A percentile compares a stretch with the other conserved stretches of the same genome.
Conservation (phyloP, 2,888 invertebrate species). For the Pyrgus malvae region DNA sequence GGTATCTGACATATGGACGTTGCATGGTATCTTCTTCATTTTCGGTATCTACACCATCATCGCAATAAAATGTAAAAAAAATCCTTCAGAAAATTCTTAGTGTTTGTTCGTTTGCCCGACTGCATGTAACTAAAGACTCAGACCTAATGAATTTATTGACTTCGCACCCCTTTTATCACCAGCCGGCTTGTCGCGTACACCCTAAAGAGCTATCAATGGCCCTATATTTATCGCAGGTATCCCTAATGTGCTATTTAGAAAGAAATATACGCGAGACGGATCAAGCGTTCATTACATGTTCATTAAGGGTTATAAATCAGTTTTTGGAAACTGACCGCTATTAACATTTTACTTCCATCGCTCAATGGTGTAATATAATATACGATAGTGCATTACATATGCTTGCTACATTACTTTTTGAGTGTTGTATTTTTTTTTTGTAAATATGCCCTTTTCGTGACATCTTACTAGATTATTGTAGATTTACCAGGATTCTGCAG, state of each 20-base stretch:
- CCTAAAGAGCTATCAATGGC: slow-evolving; percentile 26
- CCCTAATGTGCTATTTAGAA: slow-evolving; percentile 39
- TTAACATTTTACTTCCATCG: slow-evolving; percentile 16
- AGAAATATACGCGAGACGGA: slow-evolving; percentile 41
- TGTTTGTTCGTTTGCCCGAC: too few species aligned
- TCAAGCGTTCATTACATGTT: slow-evolving; percentile 49
- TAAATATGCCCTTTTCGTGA: too few species aligned
- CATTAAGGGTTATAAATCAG: slow-evolving; percentile 47
- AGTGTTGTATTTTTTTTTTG: too few species aligned
- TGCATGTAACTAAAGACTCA: too few species aligned
- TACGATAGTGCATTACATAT: not conserved
- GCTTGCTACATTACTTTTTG: not conserved
- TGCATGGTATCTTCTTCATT: too few species aligned
- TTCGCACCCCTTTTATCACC: slow-evolving; percentile 11
- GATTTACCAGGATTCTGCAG: too few species aligned
- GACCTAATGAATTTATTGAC: slow-evolving; percentile 1
- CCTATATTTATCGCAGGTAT: slow-evolving; percentile 41
- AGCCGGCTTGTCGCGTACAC: slow-evolving; percentile 7
- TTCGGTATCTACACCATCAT: too few species aligned
- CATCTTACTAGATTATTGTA: too few species aligned
- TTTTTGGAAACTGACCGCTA: slow-evolving; percentile 7
- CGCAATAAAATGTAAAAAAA: too few species aligned
- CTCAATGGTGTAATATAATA: not conserved
- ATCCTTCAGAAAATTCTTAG: too few species aligned
- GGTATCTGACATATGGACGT: too few species aligned